Evolutionary conservation across 2,113 vertebrate genomes (phyloP), one percentile per base, ranked within the genome.

Genomic region (Eclectus roratus): DNA sequence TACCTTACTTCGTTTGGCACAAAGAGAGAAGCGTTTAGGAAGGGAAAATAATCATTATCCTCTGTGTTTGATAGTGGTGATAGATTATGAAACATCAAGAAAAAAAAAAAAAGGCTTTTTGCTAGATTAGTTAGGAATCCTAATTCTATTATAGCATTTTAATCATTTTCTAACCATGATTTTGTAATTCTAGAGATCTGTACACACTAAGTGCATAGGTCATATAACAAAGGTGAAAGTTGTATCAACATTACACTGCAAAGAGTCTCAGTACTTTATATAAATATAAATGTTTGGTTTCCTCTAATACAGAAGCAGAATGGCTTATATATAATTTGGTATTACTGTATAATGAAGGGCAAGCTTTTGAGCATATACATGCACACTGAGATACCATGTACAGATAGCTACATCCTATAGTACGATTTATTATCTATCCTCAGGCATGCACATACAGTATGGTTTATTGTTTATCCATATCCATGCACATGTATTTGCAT

Each of bases 1-100:
- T 84, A 53, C 61, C 63, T 94, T 90, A 92, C 74, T 64, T 88
- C 69, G 5, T 81, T 96, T 80, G 58, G 73, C 86, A 91, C 82
- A 68, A 92, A 86, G 68, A 60, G 74, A 65, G 66, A 95, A 89
- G 72, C 19, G 58, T 41, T 85, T 94, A 89, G 50, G 50, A 82
- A 85, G 12, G 55, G 33, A 94, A 94, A 69, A 69, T 49, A 73
- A 55, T 77, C 64, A 50, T 64, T 61, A 65, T 61, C 61, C 27
- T 88, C 60, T 55, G 23, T 46, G 53, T 84, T 91, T 52, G 80
- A 69, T 35, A 76, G 39, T 68, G 44, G 64, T 56, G 12, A 50
- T 17, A 78, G 13, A 17, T 80, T 69, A 68, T 14, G 5, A 65
- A 85, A 85, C 76, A 81, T 44, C 14, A 63, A 55, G 46, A 63